Base-by-base conservation (phyloP, 37 sponge, comb jelly and placozoan genomes). In the Ianthella basta region DNA sequence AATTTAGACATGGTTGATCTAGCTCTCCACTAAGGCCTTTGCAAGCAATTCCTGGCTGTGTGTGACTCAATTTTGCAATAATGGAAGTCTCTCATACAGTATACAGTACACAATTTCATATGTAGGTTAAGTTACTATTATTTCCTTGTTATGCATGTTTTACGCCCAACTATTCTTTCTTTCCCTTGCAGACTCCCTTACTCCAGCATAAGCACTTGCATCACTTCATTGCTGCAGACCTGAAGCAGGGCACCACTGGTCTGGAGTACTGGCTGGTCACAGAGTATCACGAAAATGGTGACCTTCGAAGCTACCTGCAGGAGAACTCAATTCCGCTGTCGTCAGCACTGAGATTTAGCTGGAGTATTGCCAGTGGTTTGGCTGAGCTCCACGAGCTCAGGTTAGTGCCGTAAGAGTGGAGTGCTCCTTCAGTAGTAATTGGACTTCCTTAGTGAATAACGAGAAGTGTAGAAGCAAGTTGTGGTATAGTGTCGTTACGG, bases 301-400 rank as follows among this genome's bases (percentile, higher is more conserved):
- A 80, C 33, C 80, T 94, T 56, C 41, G 63, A 25, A 81, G 88
- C 20, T 88, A 86, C 86, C 70, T 94, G 20, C 40, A 25, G 13
- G 30, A 56, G 27, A 88, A 85, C 30, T 40, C 54, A 0, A 30
- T 91, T 27, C 55, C 78, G 19, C 41, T 70, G 30, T 38, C 33
- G 15, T 35, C 75, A n/a, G 44, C 79, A 30, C 29, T 88, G 5
- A 40, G 55, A 21, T 27, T 91, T 54, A 61, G 78, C 35, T 35
- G 53, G 59, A 81, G 92, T 1, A 55, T 87, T 1, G 86, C 84
- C 19, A 56, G 86, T 78, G 94, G 94, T 27, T 57, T 94, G 80
- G 92, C 88, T 19, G 75, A 87, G 80, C 64, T 94, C 60, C 94
- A 94, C 55, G 91, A 87, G 34, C 33, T 87, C 29, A 80, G 29